Evolutionary conservation across 2,797 vertebrate genomes (phyloP).

Genomic region (Anomalospiza imberbis): DNA sequence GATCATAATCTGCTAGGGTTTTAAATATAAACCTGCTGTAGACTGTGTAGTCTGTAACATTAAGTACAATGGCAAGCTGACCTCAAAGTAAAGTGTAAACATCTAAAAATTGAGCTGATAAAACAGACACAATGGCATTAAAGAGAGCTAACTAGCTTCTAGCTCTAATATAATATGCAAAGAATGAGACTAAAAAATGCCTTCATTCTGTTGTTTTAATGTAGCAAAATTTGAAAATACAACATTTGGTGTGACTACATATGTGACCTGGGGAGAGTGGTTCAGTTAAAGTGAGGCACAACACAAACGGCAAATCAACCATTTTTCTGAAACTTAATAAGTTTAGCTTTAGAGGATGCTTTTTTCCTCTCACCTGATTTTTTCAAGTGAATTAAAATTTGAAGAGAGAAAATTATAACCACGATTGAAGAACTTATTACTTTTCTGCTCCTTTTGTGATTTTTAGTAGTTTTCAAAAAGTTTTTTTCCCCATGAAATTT

Average conservation of each 20-base stretch:
- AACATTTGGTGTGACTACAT: not conserved
- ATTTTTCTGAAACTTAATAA: not conserved
- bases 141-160: not conserved
- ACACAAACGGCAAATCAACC: not conserved
- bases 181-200: not conserved
- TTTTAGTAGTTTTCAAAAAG: not conserved
- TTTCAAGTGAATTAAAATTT: not conserved
- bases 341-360: rapidly evolving
- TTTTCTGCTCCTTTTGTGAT: not conserved
- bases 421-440: rapidly evolving
- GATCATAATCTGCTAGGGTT: not conserved
- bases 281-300: not conserved
- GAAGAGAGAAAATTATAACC: not conserved
- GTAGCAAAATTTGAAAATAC: not conserved
- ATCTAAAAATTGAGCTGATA: not conserved
- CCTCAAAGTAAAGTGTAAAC: not conserved
- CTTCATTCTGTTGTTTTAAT: not conserved
- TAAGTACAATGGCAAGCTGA: not conserved
- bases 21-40: not conserved
- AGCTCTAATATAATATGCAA: not conserved
- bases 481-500: not conserved
- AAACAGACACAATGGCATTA: rapidly evolving
- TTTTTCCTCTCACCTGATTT: not conserved
- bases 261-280: rapidly evolving
- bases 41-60: not conserved